Evolutionary conservation across 2,888 invertebrate genomes (phyloP), one percentile per base, ranked within the genome.

Genomic region (Nomada flava): DNA sequence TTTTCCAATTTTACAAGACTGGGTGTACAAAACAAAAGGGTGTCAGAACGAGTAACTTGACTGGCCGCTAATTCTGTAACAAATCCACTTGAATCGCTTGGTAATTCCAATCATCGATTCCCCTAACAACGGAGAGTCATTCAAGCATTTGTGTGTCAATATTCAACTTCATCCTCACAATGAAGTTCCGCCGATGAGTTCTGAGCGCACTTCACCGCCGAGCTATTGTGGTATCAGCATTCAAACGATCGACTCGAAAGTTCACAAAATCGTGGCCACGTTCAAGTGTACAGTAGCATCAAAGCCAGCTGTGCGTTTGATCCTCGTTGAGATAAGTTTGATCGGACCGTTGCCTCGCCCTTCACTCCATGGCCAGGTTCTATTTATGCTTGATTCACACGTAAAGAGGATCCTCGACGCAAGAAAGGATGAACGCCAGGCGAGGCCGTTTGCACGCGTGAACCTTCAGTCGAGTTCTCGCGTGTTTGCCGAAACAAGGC

Each of bases 401-500:
- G 62, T 36, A 15, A 63, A 59, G 36, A 23, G 42, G 36, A 42
- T 47, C 18, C 23, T 20, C 15, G 11, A 15, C 42, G 52, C 20
- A 20, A 60, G 57, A 65, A 63, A 55, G 59, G 26, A n/a, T 23
- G 20, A 53, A 53, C 20, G 50, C 3, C 60, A 53, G 42, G 23
- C 29, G 42, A 11, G 44, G 11, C 3, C 57, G 36, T 13, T 55
- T 4, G 63, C 62, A 60, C 42, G 67, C 47, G 69, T 55, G 72
- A 76, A 57, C 70, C 67, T 62, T 73, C 68, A 26, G n/a, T 11
- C 20, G 72, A 64, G 52, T 80, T 65, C 57, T n/a, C 65, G 55
- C 60, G 59, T 76, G 77, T 84, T 82, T 82, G 64, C 69, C 42
- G 65, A 68, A 84, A 84, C 76, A 79, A 73, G 73, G 75, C 74